Evolutionary conservation across 2,797 vertebrate species (phyloP).

Genomic region (Helostoma temminkii): DNA sequence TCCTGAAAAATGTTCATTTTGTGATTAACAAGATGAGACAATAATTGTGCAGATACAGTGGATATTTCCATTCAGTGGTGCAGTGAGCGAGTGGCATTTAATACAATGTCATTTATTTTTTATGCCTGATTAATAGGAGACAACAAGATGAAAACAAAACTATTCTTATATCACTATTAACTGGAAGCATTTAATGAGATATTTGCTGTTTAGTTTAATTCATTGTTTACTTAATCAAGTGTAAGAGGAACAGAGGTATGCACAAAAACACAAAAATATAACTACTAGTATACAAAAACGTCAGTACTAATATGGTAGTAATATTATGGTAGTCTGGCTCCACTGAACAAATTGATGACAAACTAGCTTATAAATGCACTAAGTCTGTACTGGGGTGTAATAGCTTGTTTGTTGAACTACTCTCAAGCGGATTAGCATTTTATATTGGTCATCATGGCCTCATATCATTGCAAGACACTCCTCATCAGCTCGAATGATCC

Average conservation of each 20-base stretch:
- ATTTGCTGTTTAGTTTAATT: too few relatives aligned
- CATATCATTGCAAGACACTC: constrained; percentile 79
- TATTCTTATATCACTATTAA: not conserved
- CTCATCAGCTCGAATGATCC: constrained; percentile 85
- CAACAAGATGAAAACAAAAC: not conserved
- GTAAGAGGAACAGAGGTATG: not conserved
- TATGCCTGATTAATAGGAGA: not conserved
- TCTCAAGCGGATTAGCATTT: constrained; percentile 15
- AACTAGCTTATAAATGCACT: constrained; percentile 11
- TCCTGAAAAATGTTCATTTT: not conserved
- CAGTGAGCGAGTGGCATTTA: constrained; percentile 7
- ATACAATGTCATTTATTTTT: not conserved
- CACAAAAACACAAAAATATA: constrained; percentile 17
- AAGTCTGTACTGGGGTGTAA: too few relatives aligned
- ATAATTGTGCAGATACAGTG: not conserved
- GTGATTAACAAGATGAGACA: not conserved
- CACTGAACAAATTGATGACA: constrained; percentile 11
- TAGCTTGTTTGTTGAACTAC: constrained; percentile 10
- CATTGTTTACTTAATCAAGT: not conserved
- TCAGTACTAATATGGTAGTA: too few relatives aligned
- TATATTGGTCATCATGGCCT: constrained; percentile 42
- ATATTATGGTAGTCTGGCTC: not conserved
- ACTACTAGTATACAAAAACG: not conserved
- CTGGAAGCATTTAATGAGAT: not conserved
- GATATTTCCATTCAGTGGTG: not conserved